Base-by-base conservation (phyloP, 1,140 invertebrate genomes). In the Theocolax elegans region DNA sequence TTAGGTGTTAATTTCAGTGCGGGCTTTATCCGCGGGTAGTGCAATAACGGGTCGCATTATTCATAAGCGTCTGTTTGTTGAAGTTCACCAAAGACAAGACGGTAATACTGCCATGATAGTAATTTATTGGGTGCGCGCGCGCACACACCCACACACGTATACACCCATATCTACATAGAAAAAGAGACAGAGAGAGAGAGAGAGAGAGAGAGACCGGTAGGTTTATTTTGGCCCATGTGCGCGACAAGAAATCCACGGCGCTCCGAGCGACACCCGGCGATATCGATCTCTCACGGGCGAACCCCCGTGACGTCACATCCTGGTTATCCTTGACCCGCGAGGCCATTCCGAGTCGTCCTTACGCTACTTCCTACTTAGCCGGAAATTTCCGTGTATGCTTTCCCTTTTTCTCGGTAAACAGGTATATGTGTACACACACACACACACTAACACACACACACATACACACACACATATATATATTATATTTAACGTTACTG, bases 271-370 rank as follows among this genome's bases (percentile, higher is more conserved):
- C 35, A 40, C 17, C 44, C 73, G 38, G 71, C 72, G 76, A 80
- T 84, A 85, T 85, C 81, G 83, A 85, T 85, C 79, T 83, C 73
- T 51, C 71, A 3, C 69, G 72, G 69, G 67, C 51, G 73, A 51
- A 31, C 44, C 25, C 74, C 77, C 66, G 76, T 83, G 81, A 84
- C 82, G 83, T 84, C 82, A 82, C 75, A 81, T 84, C 82, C 81
- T 83, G 78, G 74, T 80, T 83, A 85, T 85, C 83, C 83, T 85
- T 85, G 83, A 85, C 83, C 83, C 79, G 78, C 51, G 15, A 25
- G 8, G 10, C 54, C 29, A 40, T 58, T 51, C 63, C 58, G 25
- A 70, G 46, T 65, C 72, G 75, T 80, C 76, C 76, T 78, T 72
- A 54, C 25, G 46, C n/a, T 12, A 21, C 19, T 66, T 54, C 23